Conservation (phyloP, 1,140 invertebrate species). For the Hyphantria cunea region DNA sequence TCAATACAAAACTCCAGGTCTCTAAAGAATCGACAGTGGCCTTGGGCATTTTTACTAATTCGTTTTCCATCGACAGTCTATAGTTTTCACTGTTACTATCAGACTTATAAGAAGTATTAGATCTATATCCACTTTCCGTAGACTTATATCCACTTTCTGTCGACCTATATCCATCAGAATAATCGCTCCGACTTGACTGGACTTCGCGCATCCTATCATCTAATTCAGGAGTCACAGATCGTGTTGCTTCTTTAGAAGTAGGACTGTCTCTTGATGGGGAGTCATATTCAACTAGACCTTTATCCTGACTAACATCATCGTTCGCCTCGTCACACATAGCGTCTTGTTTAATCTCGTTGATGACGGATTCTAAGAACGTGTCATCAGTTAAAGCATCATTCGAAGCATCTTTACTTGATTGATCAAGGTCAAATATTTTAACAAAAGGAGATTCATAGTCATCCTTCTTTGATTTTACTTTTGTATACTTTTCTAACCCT, state of each 20-base stretch:
- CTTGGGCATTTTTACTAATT: constrained; percentile 53
- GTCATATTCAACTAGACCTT: constrained; percentile 70
- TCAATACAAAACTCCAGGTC: constrained; percentile 71
- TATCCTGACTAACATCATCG: constrained; percentile 53
- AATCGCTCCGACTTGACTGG: constrained; percentile 42
- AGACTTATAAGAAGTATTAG: constrained; percentile 34
- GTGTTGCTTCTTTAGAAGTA: constrained; percentile 33
- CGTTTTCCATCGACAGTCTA: constrained; percentile 57
- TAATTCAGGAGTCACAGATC: constrained; percentile 62
- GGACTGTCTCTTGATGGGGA: constrained; percentile 59
- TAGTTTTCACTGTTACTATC: constrained; percentile 44
- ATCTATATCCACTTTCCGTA: constrained; percentile 45
- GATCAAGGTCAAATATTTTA: constrained; percentile 42
- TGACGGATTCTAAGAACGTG: constrained; percentile 71
- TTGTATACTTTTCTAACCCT: constrained; percentile 49
- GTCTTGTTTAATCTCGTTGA: constrained; percentile 71
- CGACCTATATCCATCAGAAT: constrained; percentile 45
- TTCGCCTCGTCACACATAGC: constrained; percentile 52
- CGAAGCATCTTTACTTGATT: constrained; percentile 44
- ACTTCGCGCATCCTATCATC: constrained; percentile 46
- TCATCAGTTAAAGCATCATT: constrained; percentile 62
- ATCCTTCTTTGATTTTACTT: constrained; percentile 36
- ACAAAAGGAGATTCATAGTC: constrained; percentile 47
- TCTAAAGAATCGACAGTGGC: constrained; percentile 63
- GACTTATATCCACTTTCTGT: constrained; percentile 57